Evolutionary conservation across 2,797 vertebrate genomes (phyloP).

Genomic region (Fundulus diaphanus): DNA sequence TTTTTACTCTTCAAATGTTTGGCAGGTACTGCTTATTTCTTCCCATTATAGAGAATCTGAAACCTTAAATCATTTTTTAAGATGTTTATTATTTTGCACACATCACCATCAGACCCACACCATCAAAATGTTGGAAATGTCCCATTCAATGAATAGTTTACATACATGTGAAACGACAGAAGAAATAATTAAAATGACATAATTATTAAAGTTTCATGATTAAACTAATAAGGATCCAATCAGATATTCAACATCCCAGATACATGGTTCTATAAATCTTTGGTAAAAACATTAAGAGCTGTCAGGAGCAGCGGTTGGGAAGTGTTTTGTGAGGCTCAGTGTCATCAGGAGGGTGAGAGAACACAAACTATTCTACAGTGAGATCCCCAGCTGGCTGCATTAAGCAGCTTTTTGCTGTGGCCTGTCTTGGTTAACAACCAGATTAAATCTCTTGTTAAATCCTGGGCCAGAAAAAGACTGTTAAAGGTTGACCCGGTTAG

Average conservation of each 20-base stretch:
- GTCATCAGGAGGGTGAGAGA: no score
- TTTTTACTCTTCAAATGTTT: background rate
- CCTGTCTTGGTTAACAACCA: no score
- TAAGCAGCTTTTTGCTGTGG: no score
- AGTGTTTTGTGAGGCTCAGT: no score
- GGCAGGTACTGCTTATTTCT: background rate
- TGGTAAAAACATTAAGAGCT: background rate
- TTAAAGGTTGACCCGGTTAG: no score
- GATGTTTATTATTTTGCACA: background rate
- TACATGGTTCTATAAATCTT: background rate
- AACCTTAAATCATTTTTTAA: background rate
- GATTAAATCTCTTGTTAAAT: no score
- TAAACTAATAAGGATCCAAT: background rate
- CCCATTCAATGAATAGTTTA: background rate
- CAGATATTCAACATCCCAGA: background rate
- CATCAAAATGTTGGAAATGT: background rate
- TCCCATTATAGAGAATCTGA: background rate
- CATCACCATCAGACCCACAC: background rate
- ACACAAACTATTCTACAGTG: no score
- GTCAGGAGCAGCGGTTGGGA: no score
- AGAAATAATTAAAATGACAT: background rate
- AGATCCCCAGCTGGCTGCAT: no score
- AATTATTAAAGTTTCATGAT: background rate
- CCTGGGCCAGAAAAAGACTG: no score
- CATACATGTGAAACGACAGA: background rate